Evolutionary conservation across 2,888 invertebrate species (phyloP).

Genomic region (Leuctra nigra): DNA sequence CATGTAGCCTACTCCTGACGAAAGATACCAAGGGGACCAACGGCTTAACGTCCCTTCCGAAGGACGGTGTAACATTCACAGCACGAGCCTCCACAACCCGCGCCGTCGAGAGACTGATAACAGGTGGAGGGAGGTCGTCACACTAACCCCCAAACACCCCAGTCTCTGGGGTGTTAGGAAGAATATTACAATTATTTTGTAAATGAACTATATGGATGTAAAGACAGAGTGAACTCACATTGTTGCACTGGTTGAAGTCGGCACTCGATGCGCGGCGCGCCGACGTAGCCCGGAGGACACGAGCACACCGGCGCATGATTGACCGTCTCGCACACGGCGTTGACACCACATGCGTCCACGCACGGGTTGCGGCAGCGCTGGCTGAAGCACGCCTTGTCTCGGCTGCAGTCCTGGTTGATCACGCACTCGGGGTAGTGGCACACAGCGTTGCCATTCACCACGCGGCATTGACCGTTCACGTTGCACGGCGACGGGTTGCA

Average conservation of each 20-base stretch:
- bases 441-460: constrained; percentile 59
- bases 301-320: constrained; percentile 72
- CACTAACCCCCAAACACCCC: no score
- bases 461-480: constrained; percentile 72
- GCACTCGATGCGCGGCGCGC: constrained; percentile 72
- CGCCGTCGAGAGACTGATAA: no score
- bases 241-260: constrained; percentile 42
- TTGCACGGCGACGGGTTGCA: constrained; percentile 81
- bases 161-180: no score
- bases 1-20: no score
- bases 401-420: constrained; percentile 80
- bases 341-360: constrained; percentile 72
- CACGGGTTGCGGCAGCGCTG: constrained; percentile 83
- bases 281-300: constrained; percentile 71
- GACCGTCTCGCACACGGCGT: constrained; percentile 70
- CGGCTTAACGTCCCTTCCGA: no score
- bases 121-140: no score
- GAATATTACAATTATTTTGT: no score
- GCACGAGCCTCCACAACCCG: no score
- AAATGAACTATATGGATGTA: constrained; percentile 4
- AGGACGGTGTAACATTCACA: no score
- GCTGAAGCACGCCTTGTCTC: constrained; percentile 71
- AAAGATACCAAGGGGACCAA: no score
- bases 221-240: constrained; percentile 29
- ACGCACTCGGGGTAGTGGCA: constrained; percentile 84